Conservation (phyloP, 2,888 invertebrate species). For the Atrina japonica region DNA sequence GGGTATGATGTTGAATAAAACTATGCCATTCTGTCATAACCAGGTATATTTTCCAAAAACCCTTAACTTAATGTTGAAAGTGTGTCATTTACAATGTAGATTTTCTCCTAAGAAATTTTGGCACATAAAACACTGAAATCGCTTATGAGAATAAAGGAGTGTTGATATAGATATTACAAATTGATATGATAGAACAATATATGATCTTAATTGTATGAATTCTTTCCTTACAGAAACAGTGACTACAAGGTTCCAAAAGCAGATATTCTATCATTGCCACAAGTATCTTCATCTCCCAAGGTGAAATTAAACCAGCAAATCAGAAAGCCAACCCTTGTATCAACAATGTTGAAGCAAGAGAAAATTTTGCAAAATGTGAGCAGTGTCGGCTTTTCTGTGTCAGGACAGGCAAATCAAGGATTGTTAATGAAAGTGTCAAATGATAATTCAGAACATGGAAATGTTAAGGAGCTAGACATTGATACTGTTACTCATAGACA, state of each 20-base stretch:
- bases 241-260: conserved; percentile 68
- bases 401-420: conserved; percentile 25
- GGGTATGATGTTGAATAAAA: too few relatives aligned
- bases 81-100: too few relatives aligned
- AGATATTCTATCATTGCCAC: conserved; percentile 58
- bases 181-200: too few relatives aligned
- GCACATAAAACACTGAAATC: too few relatives aligned
- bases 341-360: conserved; percentile 73
- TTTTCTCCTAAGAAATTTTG: too few relatives aligned
- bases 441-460: conserved; percentile 22
- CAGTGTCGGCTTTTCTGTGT: conserved; percentile 18
- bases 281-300: conserved; percentile 42
- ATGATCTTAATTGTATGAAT: too few relatives aligned
- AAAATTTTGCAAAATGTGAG: conserved; percentile 66
- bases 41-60: too few relatives aligned
- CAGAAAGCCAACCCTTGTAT: conserved; percentile 66
- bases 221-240: conserved; percentile 50
- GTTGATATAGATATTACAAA: too few relatives aligned
- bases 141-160: too few relatives aligned
- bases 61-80: too few relatives aligned
- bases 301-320: conserved; percentile 43
- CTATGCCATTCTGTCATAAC: too few relatives aligned
- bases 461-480: conserved; percentile 7
- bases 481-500: conserved; percentile 18
- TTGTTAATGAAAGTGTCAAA: conserved; percentile 53